Evolutionary conservation across 2,888 invertebrate genomes (phyloP).

Genomic region (Nomada lathburiana): DNA sequence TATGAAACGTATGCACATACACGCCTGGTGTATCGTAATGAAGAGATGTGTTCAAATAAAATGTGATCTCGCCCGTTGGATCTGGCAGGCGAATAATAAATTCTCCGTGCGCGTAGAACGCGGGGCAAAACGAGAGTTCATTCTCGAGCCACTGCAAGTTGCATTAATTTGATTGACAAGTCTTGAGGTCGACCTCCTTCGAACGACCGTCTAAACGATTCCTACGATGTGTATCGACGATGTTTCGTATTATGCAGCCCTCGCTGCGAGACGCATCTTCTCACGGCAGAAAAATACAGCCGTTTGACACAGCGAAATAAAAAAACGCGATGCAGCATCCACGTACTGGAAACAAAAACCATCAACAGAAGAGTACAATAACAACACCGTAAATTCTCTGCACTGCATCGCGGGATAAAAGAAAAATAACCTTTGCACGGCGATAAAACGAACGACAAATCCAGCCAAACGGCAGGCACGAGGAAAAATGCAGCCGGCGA

Average conservation of each 20-base stretch:
- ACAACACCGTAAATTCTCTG: too few relatives aligned
- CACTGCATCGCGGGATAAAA: too few relatives aligned
- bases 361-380: too few relatives aligned
- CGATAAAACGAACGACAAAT: too few relatives aligned
- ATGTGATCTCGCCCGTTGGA: slow-evolving; percentile 12
- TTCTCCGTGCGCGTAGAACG: slow-evolving; percentile 30
- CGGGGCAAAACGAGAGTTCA: slow-evolving; percentile 28
- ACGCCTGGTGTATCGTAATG: not conserved
- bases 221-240: slow-evolving; percentile 9
- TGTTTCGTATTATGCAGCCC: not conserved
- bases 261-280: too few relatives aligned
- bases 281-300: too few relatives aligned
- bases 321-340: too few relatives aligned
- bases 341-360: too few relatives aligned
- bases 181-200: slow-evolving; percentile 71
- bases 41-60: slow-evolving; percentile 16
- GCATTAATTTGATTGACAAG: slow-evolving; percentile 72
- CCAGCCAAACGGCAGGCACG: not conserved
- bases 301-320: too few relatives aligned
- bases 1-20: not conserved
- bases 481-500: not conserved
- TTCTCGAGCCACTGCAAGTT: slow-evolving; percentile 50
- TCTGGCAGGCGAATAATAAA: slow-evolving; percentile 24
- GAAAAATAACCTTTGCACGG: too few relatives aligned
- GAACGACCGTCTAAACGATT: slow-evolving; percentile 48